phyloP scores from a whole-genome alignment of 2,797 vertebrate genomes.

The Argyrosomus regius region DNA sequence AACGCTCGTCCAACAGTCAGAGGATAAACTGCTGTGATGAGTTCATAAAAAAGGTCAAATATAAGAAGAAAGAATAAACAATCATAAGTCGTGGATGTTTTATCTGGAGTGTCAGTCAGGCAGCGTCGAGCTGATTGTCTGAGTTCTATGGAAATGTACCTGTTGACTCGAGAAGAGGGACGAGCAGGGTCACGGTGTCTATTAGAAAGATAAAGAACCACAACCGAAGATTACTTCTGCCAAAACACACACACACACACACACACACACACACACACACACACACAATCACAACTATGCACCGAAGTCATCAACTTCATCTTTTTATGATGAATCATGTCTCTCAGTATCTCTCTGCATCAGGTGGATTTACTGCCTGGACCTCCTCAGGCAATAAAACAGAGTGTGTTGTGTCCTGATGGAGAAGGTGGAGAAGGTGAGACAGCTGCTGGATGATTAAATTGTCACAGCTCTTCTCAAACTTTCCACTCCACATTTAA shows the following conservation, averaged over 20 bases:
- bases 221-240: background rate
- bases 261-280: background rate
- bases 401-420: background rate
- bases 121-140: background rate
- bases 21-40: no score
- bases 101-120: background rate
- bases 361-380: slow-evolving; percentile 4
- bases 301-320: background rate
- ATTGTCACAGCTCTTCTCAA: slow-evolving; percentile 23
- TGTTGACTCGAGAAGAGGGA: background rate
- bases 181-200: background rate
- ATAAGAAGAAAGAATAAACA: no score
- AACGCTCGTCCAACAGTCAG: no score
- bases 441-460: slow-evolving; percentile 16
- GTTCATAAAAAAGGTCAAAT: no score
- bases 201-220: background rate
- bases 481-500: slow-evolving; percentile 11
- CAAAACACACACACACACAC: background rate
- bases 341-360: slow-evolving; percentile 17
- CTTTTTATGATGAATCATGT: background rate
- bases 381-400: slow-evolving; percentile 1
- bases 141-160: slow-evolving; percentile 11
- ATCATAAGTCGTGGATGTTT: no score
- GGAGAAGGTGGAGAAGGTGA: background rate
- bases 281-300: background rate